Evolutionary conservation across 1,140 invertebrate genomes (phyloP).

Genomic region (Tetramorium simillimum): DNA sequence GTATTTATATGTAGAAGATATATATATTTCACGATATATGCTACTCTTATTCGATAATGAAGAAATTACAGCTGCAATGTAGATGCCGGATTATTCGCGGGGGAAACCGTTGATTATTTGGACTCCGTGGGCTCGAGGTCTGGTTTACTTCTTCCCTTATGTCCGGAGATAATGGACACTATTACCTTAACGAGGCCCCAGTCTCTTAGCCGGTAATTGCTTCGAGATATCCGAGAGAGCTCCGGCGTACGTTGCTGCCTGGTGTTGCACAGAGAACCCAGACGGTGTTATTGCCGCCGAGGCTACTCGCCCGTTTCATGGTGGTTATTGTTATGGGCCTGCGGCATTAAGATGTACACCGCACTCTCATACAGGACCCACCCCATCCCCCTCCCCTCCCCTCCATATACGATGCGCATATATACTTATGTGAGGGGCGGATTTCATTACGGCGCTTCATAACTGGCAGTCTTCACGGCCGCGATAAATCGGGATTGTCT

Average conservation of each 20-base stretch:
- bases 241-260: conserved; percentile 66
- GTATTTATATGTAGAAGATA: not conserved
- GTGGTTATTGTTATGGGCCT: conserved; percentile 84
- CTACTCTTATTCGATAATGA: conserved; percentile 13
- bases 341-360: conserved; percentile 84
- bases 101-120: conserved; percentile 78
- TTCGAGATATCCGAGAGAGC: conserved; percentile 80
- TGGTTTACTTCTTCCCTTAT: conserved; percentile 82
- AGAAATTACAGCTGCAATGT: conserved; percentile 27
- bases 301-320: conserved; percentile 80
- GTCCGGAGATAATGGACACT: conserved; percentile 83
- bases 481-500: conserved; percentile 81
- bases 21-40: not conserved
- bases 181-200: conserved; percentile 84
- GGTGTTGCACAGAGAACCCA: conserved; percentile 74
- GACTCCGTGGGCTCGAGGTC: conserved; percentile 72
- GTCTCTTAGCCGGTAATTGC: conserved; percentile 84
- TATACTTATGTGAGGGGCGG: conserved; percentile 67
- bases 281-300: conserved; percentile 81
- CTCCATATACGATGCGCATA: conserved; percentile 52
- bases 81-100: conserved; percentile 67
- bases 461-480: conserved; percentile 74
- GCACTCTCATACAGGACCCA: conserved; percentile 74
- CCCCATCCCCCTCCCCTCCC: conserved; percentile 50
- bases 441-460: conserved; percentile 83